Conservation (phyloP, 2,113 vertebrate species). For the Burhinus bistriatus region DNA sequence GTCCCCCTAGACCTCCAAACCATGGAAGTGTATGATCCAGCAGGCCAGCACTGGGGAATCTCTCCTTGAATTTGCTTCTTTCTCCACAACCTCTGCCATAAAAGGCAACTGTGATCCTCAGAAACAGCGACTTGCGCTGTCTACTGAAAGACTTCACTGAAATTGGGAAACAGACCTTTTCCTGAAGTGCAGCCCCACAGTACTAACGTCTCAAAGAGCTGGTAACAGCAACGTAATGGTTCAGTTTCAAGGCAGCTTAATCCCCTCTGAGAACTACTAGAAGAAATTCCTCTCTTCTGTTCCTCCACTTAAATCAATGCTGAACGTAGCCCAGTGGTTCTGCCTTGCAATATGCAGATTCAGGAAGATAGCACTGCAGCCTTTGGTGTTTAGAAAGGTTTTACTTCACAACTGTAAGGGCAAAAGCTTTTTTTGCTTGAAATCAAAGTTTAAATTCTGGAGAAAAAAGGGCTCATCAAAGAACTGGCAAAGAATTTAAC, state of each 20-base stretch:
- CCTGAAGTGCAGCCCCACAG: not conserved
- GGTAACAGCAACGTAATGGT: not conserved
- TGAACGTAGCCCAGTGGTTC: not conserved
- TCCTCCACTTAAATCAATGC: not conserved
- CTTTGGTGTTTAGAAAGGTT: slow-evolving; percentile 19
- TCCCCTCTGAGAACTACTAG: not conserved
- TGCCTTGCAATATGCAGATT: not conserved
- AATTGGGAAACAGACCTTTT: not conserved
- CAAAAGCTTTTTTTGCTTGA: slow-evolving; percentile 5
- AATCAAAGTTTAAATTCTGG: slow-evolving; percentile 46
- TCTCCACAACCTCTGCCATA: not conserved
- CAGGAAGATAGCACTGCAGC: not conserved
- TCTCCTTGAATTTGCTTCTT: not conserved
- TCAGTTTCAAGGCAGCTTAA: not conserved
- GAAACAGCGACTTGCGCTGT: not conserved
- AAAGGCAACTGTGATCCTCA: not conserved
- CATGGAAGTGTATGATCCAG: not conserved
- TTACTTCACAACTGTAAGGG: not conserved
- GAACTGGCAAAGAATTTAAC: slow-evolving; percentile 39
- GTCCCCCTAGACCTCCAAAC: not conserved
- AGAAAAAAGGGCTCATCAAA: slow-evolving; percentile 29
- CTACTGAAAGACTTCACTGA: not conserved
- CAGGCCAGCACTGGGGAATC: not conserved
- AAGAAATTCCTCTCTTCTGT: not conserved
- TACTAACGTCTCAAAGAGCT: not conserved